Base-by-base conservation (phyloP, 2,113 vertebrate species). In the Muntiacus reevesi region DNA sequence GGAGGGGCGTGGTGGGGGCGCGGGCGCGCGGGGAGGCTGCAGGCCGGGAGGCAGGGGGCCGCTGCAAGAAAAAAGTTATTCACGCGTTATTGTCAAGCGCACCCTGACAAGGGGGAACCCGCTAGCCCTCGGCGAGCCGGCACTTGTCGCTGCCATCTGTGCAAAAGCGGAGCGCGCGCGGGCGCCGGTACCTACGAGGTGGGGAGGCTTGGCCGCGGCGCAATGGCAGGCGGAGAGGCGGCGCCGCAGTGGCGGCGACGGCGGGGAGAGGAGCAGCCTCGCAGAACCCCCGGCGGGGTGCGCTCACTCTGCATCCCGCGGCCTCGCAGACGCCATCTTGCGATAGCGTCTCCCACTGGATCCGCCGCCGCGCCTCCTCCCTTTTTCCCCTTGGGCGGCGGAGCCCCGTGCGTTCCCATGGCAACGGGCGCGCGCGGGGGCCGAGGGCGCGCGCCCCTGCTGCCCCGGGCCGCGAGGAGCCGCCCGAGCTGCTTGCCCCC, bases 311-410 rank as follows among this genome's bases (percentile, higher is more conserved):
- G 98, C 98, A 98, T 98, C 98, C 99, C 98, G 98, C 98, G 97
- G 98, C 97, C 98, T 98, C 95, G 96, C 96, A 94, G 99, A 98
- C 99, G 99, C 99, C 99, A 99, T 99, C 98, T 99, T 99, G 98
- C 98, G 89, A 91, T 33, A 97, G 94, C 92, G 96, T 96, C 97
- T 96, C 98, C 98, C 98, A 59, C 96, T 45, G 98, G 98, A 97
- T 96, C 97, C 3, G 97, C 92, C 57, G 96, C 94, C 12, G 45
- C 78, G 83, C 97, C 93, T 40, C 97, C 96, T 91, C 94, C 96
- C 81, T 89, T 94, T 90, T n/a, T 78, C 96, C 88, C 82, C 95
- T 52, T 91, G 57, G 97, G 98, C 97, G 28, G 96, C 97, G 12
- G 15, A 67, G 91, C 97, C 52, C 36, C 1, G 85, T 78, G 97